Evolutionary conservation across 1,140 invertebrate genomes (phyloP).

Genomic region (Chrysopa pallens): DNA sequence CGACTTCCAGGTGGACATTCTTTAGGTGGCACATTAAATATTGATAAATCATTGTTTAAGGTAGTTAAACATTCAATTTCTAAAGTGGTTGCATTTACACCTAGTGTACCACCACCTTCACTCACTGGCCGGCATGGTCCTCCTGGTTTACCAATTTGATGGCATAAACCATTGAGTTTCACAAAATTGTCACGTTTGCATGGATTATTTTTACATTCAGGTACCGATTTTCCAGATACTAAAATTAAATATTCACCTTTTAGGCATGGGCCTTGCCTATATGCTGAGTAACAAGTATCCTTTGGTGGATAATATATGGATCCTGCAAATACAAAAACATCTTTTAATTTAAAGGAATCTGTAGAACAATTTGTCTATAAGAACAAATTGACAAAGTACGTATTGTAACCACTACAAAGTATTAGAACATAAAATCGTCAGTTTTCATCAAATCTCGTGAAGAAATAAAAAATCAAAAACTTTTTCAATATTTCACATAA

Average conservation of each 20-base stretch:
- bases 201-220: slow-evolving; percentile 36
- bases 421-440: too few species aligned
- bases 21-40: background rate
- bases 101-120: slow-evolving; percentile 15
- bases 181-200: slow-evolving; percentile 30
- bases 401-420: too few species aligned
- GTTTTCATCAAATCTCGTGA: too few species aligned
- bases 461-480: too few species aligned
- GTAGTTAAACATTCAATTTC: slow-evolving; percentile 21
- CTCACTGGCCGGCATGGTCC: slow-evolving; percentile 18
- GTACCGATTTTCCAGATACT: slow-evolving; percentile 25
- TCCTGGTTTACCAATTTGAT: slow-evolving; percentile 21
- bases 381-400: too few species aligned
- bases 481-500: too few species aligned
- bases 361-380: too few species aligned
- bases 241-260: slow-evolving; percentile 33
- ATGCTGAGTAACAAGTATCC: slow-evolving; percentile 39
- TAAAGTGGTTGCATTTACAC: slow-evolving; percentile 28
- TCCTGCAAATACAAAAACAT: slow-evolving; percentile 22
- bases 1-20: slow-evolving; percentile 18
- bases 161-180: slow-evolving; percentile 28
- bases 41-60: background rate
- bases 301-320: slow-evolving; percentile 38
- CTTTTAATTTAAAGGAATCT: too few species aligned
- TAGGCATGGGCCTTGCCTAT: slow-evolving; percentile 38